phyloP scores from a whole-genome alignment of 2,888 invertebrate genomes.

The Oegoconia quadripuncta region DNA sequence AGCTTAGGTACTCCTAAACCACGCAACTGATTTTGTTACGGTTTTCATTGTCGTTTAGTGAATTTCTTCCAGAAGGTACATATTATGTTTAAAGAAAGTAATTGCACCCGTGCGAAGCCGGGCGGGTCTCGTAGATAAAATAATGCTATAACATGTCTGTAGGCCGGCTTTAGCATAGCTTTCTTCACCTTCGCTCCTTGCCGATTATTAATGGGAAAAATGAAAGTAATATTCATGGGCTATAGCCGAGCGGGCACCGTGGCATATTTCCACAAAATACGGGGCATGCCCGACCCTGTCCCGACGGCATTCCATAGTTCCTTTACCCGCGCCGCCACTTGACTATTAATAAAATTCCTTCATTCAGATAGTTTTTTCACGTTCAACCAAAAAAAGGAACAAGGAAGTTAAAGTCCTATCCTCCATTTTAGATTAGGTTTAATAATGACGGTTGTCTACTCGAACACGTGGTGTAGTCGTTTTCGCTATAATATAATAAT shows the following conservation, averaged over 20 bases:
- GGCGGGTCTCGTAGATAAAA: no score
- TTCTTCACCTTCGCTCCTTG: not conserved
- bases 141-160: no score
- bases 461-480: not conserved
- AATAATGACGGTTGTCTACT: not conserved
- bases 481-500: not conserved
- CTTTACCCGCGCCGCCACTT: conserved; percentile 16
- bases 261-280: conserved; percentile 15
- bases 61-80: no score
- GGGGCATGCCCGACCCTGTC: conserved; percentile 9
- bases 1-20: no score
- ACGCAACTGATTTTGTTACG: no score
- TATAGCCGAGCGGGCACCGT: conserved; percentile 9
- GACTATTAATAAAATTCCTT: conserved; percentile 24
- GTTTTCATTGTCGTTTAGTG: no score
- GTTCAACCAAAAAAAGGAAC: no score
- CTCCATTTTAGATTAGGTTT: no score
- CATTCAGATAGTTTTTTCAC: conserved; percentile 19
- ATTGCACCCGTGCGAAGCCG: no score
- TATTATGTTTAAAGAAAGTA: no score
- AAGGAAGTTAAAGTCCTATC: no score
- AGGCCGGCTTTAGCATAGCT: no score
- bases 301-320: conserved; percentile 17
- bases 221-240: conserved; percentile 5
- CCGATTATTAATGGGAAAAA: not conserved